Conservation (phyloP, 2,888 invertebrate genomes). For the Pachliopta kotzebuea region DNA sequence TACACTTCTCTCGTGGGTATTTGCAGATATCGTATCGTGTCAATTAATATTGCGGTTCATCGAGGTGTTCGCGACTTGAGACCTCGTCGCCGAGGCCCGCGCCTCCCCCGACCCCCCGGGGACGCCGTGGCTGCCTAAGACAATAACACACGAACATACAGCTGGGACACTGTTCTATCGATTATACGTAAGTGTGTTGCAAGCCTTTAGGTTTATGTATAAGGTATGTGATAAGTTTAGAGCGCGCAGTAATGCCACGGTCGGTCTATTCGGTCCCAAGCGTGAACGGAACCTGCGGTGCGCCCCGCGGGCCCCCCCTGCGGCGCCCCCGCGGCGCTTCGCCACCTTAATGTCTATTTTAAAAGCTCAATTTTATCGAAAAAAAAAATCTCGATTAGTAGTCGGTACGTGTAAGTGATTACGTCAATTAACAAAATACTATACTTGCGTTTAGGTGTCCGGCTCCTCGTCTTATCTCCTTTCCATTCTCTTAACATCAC, state of each 20-base stretch:
- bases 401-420: conserved; percentile 70
- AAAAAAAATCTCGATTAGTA: conserved; percentile 54
- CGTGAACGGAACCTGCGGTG: conserved; percentile 42
- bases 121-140: no score
- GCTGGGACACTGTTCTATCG: no score
- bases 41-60: conserved; percentile 58
- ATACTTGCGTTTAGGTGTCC: conserved; percentile 24
- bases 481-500: neutral
- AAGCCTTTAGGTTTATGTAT: conserved; percentile 1
- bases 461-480: conserved; percentile 7
- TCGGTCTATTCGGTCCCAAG: conserved; percentile 37
- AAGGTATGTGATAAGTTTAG: conserved; percentile 7
- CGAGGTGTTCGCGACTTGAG: conserved; percentile 43
- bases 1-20: conserved; percentile 62
- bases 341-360: conserved; percentile 66
- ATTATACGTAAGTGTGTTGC: conserved; percentile 9
- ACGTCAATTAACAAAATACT: conserved; percentile 67
- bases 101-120: neutral
- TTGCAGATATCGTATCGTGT: conserved; percentile 72
- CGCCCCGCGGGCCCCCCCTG: no score
- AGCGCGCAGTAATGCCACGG: conserved; percentile 9
- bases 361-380: conserved; percentile 76
- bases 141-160: no score
- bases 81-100: neutral
- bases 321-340: no score